A percentile compares a stretch with the other conserved stretches of the same genome.
These are phyloP conservation scores for Drosophila miranda DNA, from an alignment of 1,140 invertebrate genomes.

Conservation along the genomic window DNA sequence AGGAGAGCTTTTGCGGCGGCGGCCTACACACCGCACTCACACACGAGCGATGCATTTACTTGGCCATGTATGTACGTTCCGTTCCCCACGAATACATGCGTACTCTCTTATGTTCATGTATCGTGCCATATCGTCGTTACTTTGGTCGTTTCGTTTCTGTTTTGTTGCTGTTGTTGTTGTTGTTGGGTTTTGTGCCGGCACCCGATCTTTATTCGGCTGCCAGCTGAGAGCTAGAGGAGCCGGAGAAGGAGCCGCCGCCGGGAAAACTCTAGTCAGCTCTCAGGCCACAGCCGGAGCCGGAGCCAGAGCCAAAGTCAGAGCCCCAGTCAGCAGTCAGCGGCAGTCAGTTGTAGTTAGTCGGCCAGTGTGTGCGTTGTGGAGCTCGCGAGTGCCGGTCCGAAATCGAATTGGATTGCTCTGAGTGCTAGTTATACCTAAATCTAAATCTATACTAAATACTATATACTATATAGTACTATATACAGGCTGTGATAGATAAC, in stretches of 20 bases:
- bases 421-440: slow-evolving; percentile 10
- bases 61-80: slow-evolving; percentile 34
- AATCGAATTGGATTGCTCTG: slow-evolving; percentile 13
- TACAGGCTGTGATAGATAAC: slow-evolving; percentile 21
- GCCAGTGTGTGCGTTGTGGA: slow-evolving; percentile 63
- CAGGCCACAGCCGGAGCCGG: slow-evolving; percentile 1
- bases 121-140: slow-evolving; percentile 65
- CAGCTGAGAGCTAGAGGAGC: slow-evolving; percentile 34
- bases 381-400: slow-evolving; percentile 44
- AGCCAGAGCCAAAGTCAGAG: slow-evolving; percentile 27
- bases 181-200: slow-evolving; percentile 59
- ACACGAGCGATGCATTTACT: slow-evolving; percentile 6
- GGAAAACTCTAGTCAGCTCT: slow-evolving; percentile 35
- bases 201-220: slow-evolving; percentile 66
- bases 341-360: slow-evolving; percentile 76
- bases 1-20: slow-evolving; percentile 39
- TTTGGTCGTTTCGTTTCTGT: slow-evolving; percentile 48
- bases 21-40: slow-evolving; percentile 17
- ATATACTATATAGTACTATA: slow-evolving; percentile 1
- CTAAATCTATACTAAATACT: slow-evolving; percentile 18
- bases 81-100: slow-evolving; percentile 31
- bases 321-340: slow-evolving; percentile 41
- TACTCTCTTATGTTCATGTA: slow-evolving; percentile 28
- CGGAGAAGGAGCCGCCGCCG: slow-evolving; percentile 39
- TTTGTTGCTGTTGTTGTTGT: slow-evolving; percentile 1